These are phyloP conservation scores for Callimorpha dominula DNA, from an alignment of 2,888 invertebrate species.

Conservation along the genomic window DNA sequence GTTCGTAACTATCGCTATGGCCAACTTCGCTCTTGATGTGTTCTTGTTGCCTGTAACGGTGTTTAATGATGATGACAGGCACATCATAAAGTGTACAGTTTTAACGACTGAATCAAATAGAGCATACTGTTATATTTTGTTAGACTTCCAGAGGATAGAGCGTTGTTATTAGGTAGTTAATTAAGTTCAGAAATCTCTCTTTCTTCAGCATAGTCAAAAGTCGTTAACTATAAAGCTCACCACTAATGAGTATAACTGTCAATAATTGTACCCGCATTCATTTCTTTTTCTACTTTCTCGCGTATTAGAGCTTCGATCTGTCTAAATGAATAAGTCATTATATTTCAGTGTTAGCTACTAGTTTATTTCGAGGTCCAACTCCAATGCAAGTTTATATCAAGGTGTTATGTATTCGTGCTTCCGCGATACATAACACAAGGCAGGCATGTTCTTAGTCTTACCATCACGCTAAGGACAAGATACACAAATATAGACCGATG, in stretches of 20 bases:
- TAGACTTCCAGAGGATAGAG: background rate
- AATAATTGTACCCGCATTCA: background rate
- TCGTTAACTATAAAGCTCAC: too few relatives aligned
- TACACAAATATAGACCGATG: background rate
- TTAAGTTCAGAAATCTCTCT: too few relatives aligned
- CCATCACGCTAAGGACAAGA: background rate
- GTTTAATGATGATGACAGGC: conserved; percentile 13
- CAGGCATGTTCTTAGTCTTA: background rate
- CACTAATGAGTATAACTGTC: background rate
- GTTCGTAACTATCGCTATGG: background rate
- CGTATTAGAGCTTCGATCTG: background rate
- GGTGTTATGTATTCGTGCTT: too few relatives aligned
- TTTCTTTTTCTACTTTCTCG: background rate
- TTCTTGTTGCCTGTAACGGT: conserved; percentile 8
- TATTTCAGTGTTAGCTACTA: background rate
- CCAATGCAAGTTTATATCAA: background rate
- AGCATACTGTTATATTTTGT: background rate
- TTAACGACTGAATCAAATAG: background rate
- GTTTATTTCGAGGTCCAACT: background rate
- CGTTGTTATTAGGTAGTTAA: too few relatives aligned
- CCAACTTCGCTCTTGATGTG: background rate
- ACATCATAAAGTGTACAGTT: background rate
- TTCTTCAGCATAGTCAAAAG: too few relatives aligned
- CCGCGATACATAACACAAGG: too few relatives aligned
- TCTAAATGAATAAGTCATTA: background rate